Evolutionary conservation across 2,888 invertebrate species (phyloP).

Genomic region (Ceratothoa steindachneri): DNA sequence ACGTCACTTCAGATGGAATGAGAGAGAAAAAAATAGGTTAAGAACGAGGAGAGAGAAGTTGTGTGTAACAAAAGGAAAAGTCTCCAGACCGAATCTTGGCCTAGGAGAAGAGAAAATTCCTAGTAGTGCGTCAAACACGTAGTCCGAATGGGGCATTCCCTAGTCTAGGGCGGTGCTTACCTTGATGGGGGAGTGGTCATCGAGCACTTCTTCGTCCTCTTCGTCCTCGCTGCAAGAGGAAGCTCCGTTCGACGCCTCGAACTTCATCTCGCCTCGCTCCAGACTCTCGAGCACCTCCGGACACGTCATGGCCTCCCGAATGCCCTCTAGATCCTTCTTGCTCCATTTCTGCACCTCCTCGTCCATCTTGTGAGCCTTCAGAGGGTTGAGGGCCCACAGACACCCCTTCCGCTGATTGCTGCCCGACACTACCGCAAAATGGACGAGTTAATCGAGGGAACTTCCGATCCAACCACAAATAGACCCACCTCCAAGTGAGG

Average conservation of each 20-base stretch:
- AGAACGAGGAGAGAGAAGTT: too few species aligned
- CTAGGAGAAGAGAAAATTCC: too few species aligned
- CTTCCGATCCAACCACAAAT: not conserved
- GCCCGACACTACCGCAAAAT: constrained; percentile 50
- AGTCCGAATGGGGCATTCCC: too few species aligned
- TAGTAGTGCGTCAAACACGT: too few species aligned
- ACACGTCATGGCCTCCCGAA: constrained; percentile 87
- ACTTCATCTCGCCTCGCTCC: constrained; percentile 84
- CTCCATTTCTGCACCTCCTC: constrained; percentile 98
- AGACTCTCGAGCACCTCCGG: constrained; percentile 76
- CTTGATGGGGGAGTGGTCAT: constrained; percentile 27
- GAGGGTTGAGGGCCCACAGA: constrained; percentile 94
- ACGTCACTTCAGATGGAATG: too few species aligned
- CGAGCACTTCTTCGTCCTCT: constrained; percentile 62
- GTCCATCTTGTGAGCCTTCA: constrained; percentile 92
- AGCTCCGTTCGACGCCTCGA: constrained; percentile 56
- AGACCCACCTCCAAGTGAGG: not conserved
- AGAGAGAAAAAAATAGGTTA: too few species aligned
- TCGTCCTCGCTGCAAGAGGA: constrained; percentile 53
- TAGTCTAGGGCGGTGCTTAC: too few species aligned
- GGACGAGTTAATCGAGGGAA: not conserved
- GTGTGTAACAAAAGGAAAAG: too few species aligned
- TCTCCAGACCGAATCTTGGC: too few species aligned
- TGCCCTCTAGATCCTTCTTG: constrained; percentile 86
- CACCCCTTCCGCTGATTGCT: constrained; percentile 67